phyloP scores from a whole-genome alignment of 2,797 vertebrate species.

The Argyrosomus regius region DNA sequence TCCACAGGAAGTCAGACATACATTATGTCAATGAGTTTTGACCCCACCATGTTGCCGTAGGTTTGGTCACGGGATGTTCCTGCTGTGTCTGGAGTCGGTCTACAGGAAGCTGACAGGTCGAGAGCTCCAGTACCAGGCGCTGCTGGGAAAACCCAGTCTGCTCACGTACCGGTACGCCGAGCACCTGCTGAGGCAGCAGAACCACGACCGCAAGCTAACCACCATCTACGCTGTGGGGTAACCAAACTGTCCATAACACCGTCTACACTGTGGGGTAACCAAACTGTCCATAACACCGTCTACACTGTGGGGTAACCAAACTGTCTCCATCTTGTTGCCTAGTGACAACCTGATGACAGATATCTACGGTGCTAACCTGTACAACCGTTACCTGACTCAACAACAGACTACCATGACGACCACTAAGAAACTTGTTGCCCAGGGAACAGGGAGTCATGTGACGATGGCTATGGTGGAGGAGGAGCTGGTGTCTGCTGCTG shows the following conservation, averaged over 20 bases:
- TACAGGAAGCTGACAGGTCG: slow-evolving; percentile 91
- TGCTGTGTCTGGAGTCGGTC: slow-evolving; percentile 92
- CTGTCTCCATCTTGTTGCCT: slow-evolving; percentile 31
- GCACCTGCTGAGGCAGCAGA: slow-evolving; percentile 78
- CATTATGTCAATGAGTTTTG: not conserved
- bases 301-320: not conserved
- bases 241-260: not conserved
- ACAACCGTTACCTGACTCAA: slow-evolving; percentile 89
- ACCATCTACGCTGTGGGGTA: slow-evolving; percentile 90
- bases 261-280: not conserved
- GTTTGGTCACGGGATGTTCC: slow-evolving; percentile 91
- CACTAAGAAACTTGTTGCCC: slow-evolving; percentile 63
- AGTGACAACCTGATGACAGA: slow-evolving; percentile 95
- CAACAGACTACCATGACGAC: slow-evolving; percentile 60
- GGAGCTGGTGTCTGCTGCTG: slow-evolving; percentile 76
- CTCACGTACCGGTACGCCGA: slow-evolving; percentile 92
- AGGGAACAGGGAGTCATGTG: slow-evolving; percentile 54
- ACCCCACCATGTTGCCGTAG: slow-evolving; percentile 39
- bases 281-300: not conserved
- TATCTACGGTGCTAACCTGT: slow-evolving; percentile 93
- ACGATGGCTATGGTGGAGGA: slow-evolving; percentile 54
- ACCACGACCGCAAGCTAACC: slow-evolving; percentile 65
- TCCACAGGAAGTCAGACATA: too few relatives aligned
- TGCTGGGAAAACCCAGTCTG: slow-evolving; percentile 92
- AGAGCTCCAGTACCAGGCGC: slow-evolving; percentile 88